A percentile compares a stretch with the other conserved stretches of the same genome.
Evolutionary conservation across 2,888 invertebrate genomes (phyloP).

Genomic region (Parnassius orleans): DNA sequence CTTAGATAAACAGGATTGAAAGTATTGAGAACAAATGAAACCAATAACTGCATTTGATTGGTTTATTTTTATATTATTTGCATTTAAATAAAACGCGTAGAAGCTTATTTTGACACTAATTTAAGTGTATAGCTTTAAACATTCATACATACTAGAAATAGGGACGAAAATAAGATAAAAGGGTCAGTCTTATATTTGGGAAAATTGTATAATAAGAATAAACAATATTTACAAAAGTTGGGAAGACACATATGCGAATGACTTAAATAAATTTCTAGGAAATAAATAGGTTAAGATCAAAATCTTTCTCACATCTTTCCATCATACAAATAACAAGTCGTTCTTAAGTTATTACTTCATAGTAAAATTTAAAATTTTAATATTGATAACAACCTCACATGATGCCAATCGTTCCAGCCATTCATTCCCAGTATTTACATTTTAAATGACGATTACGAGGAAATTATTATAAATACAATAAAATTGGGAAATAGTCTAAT

Average conservation of each 20-base stretch:
- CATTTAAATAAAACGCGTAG: constrained; percentile 66
- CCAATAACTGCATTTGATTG: constrained; percentile 47
- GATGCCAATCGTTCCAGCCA: constrained; percentile 66
- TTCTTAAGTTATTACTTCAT: constrained; percentile 54
- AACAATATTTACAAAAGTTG: constrained; percentile 78
- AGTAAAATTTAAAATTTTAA: constrained; percentile 44
- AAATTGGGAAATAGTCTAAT: constrained; percentile 75
- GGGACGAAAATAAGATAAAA: constrained; percentile 77
- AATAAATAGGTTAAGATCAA: constrained; percentile 55
- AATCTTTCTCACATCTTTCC: constrained; percentile 49
- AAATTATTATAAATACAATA: constrained; percentile 62
- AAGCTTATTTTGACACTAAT: constrained; percentile 70
- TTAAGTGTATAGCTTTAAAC: constrained; percentile 66
- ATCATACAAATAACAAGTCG: constrained; percentile 63
- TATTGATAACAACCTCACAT: constrained; percentile 76
- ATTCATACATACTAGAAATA: constrained; percentile 58
- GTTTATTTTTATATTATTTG: constrained; percentile 73
- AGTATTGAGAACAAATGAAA: constrained; percentile 35
- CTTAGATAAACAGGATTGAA: constrained; percentile 18
- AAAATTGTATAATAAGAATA: constrained; percentile 73
- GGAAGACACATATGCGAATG: constrained; percentile 72
- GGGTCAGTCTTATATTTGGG: constrained; percentile 81
- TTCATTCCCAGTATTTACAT: constrained; percentile 69
- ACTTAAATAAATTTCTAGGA: constrained; percentile 63
- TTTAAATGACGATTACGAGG: constrained; percentile 57